phyloP scores from a whole-genome alignment of 1,140 invertebrate genomes.

The Cotesia typhae region DNA sequence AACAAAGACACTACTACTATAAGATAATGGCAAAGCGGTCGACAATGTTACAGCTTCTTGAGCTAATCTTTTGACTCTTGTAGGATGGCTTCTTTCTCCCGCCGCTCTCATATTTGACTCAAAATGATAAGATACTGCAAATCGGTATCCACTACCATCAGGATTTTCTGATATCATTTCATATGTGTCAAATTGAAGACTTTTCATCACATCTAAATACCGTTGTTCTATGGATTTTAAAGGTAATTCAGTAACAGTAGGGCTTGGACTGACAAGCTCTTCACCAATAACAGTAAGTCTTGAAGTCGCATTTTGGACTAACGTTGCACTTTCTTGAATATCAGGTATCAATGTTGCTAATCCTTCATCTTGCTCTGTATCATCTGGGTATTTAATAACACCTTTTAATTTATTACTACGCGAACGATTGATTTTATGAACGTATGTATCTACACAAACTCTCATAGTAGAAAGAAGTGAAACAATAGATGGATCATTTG shows the following conservation, averaged over 20 bases:
- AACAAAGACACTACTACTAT: slow-evolving; percentile 95
- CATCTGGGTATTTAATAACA: slow-evolving; percentile 68
- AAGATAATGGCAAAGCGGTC: slow-evolving; percentile 91
- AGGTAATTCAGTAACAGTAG: slow-evolving; percentile 63
- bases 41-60: slow-evolving; percentile 97
- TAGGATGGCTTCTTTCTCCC: slow-evolving; percentile 83
- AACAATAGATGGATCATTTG: slow-evolving; percentile 68
- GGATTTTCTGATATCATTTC: slow-evolving; percentile 87
- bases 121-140: slow-evolving; percentile 91
- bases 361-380: slow-evolving; percentile 85
- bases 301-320: slow-evolving; percentile 77
- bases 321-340: slow-evolving; percentile 80
- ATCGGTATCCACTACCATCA: slow-evolving; percentile 78
- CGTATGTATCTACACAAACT: slow-evolving; percentile 89
- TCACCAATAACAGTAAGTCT: slow-evolving; percentile 61
- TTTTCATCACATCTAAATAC: slow-evolving; percentile 87
- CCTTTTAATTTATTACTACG: slow-evolving; percentile 54
- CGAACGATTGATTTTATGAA: slow-evolving; percentile 64
- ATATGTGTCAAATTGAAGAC: slow-evolving; percentile 89
- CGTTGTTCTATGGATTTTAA: slow-evolving; percentile 73
- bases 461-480: slow-evolving; percentile 86
- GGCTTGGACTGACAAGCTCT: slow-evolving; percentile 57
- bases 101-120: slow-evolving; percentile 88
- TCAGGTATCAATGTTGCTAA: slow-evolving; percentile 87
- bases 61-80: slow-evolving; percentile 89